These are phyloP conservation scores for Sitta europaea DNA, from an alignment of 2,113 vertebrate species.

Conservation along the genomic window DNA sequence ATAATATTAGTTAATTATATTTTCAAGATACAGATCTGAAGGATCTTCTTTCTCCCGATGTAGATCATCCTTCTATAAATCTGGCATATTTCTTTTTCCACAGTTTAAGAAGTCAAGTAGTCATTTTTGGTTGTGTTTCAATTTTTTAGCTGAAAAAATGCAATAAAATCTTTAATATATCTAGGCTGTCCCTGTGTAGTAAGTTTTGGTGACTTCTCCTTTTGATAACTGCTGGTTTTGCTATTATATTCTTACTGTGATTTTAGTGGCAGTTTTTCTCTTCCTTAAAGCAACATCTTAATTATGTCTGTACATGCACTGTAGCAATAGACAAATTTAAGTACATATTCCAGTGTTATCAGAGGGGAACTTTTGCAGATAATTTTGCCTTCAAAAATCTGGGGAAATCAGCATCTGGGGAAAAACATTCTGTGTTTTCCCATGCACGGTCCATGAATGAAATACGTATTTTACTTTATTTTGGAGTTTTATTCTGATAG, in stretches of 20 bases:
- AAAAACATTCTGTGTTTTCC: background rate
- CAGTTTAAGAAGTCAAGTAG: background rate
- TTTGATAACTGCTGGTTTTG: background rate
- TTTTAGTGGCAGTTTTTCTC: background rate
- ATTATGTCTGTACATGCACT: rapidly evolving
- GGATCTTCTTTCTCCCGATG: background rate
- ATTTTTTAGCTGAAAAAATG: background rate
- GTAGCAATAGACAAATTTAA: background rate
- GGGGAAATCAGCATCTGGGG: background rate
- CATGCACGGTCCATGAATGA: background rate
- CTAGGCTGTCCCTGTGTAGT: background rate
- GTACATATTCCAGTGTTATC: background rate
- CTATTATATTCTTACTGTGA: background rate
- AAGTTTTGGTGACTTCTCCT: background rate
- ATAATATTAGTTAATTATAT: background rate
- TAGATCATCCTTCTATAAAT: background rate
- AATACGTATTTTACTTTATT: background rate
- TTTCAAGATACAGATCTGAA: background rate
- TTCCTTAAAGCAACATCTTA: background rate
- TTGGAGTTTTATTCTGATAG: background rate
- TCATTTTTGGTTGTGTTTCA: background rate
- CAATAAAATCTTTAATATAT: background rate
- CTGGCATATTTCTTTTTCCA: background rate
- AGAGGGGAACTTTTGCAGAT: rapidly evolving
- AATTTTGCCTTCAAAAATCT: background rate